Conservation (phyloP, 2,888 invertebrate species). For the Epinotia bilunana region DNA sequence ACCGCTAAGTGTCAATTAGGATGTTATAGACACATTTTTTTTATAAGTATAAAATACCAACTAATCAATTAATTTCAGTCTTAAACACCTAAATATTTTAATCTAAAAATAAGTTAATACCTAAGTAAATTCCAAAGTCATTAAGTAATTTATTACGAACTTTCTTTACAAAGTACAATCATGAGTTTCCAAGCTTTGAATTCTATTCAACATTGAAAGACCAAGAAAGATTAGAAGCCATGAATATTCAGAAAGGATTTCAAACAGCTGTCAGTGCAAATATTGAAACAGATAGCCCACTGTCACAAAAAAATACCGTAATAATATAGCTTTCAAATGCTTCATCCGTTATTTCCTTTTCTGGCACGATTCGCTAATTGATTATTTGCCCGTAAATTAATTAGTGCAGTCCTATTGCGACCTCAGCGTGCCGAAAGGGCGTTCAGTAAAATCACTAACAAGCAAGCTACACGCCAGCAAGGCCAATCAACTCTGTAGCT, state of each 20-base stretch:
- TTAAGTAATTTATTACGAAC: constrained; percentile 33
- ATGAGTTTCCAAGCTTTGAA: constrained; percentile 37
- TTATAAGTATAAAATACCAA: too few species aligned
- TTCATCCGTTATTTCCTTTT: not conserved
- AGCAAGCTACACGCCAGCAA: constrained; percentile 30
- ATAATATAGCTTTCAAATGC: not conserved
- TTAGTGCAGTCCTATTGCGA: constrained; percentile 17
- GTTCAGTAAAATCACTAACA: constrained; percentile 32
- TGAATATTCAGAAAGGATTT: constrained; percentile 38
- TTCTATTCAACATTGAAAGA: constrained; percentile 31
- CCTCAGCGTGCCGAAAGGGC: constrained; percentile 11
- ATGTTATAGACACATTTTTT: not conserved
- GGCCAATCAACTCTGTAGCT: constrained; percentile 30
- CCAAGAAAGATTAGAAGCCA: constrained; percentile 21
- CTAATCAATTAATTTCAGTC: not conserved
- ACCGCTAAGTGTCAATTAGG: not conserved
- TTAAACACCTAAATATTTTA: constrained; percentile 8
- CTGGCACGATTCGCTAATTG: not conserved
- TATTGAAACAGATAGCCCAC: constrained; percentile 18
- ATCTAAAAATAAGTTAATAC: constrained; percentile 21
- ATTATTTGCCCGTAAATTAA: constrained; percentile 20
- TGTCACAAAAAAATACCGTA: not conserved
- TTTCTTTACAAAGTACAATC: constrained; percentile 36
- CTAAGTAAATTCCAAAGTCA: constrained; percentile 27
- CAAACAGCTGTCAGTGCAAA: constrained; percentile 27